These are phyloP conservation scores for Carcharodon carcharias DNA, from an alignment of 2,797 vertebrate species.

Conservation along the genomic window DNA sequence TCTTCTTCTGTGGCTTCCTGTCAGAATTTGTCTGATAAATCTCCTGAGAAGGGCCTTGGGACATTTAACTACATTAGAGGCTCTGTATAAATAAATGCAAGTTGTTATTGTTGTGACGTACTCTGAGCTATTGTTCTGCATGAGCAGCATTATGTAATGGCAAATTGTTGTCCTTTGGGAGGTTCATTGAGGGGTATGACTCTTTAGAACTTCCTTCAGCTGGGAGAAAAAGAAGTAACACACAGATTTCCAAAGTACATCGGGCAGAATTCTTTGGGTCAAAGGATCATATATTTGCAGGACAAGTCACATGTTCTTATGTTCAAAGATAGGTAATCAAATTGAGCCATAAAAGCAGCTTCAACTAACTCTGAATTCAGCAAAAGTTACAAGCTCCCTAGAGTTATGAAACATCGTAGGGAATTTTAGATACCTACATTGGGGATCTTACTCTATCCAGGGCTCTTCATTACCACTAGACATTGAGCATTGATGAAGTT, in stretches of 20 bases:
- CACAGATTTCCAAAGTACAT: not conserved
- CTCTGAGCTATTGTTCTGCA: not conserved
- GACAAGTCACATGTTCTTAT: not conserved
- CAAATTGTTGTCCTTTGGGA: not conserved
- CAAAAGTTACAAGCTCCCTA: not conserved
- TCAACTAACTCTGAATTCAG: not conserved
- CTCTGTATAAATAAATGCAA: not conserved
- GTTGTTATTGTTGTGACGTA: not conserved
- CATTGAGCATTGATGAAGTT: no score
- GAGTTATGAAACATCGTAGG: not conserved
- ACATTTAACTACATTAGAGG: not conserved
- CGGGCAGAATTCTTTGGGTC: not conserved
- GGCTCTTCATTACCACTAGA: no score
- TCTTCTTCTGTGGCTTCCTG: not conserved
- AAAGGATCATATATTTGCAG: not conserved
- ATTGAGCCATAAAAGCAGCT: not conserved
- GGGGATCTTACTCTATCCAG: no score
- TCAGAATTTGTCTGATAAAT: not conserved
- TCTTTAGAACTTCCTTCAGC: not conserved
- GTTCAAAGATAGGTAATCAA: not conserved
- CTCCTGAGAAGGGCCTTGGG: not conserved
- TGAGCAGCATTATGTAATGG: not conserved
- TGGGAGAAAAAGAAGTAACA: not conserved
- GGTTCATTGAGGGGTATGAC: not conserved
- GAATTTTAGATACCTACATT: no score